These are phyloP conservation scores for Porphyrio hochstetteri DNA, from an alignment of 2,113 vertebrate species.

Conservation along the genomic window DNA sequence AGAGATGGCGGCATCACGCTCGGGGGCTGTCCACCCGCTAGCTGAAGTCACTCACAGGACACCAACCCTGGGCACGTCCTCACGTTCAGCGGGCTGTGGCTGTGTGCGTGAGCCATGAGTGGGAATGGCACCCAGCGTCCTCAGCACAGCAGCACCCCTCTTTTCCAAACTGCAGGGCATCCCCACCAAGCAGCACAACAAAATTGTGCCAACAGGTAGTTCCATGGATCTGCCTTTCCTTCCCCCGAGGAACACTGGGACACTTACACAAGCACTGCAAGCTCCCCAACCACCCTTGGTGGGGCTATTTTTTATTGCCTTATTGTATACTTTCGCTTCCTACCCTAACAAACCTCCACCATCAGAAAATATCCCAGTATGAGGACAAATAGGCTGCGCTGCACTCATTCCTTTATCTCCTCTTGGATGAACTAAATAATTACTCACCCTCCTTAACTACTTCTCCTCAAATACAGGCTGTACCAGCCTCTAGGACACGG, in stretches of 20 bases:
- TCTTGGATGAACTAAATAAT: neutral
- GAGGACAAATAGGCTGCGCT: neutral
- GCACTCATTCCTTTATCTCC: neutral
- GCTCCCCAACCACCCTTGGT: neutral
- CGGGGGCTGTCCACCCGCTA: neutral
- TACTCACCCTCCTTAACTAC: neutral
- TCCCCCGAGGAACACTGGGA: neutral
- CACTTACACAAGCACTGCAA: neutral
- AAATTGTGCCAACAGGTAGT: neutral
- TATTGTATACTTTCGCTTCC: neutral
- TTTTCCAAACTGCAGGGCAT: neutral
- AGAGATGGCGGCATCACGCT: neutral
- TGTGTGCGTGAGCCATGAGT: fast-evolving
- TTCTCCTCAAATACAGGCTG: neutral
- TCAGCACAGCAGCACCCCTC: neutral
- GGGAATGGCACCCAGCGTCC: neutral
- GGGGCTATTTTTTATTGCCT: neutral
- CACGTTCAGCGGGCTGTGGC: neutral
- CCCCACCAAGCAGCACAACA: neutral
- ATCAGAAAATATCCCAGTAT: neutral
- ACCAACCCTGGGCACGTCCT: neutral
- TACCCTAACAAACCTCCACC: neutral
- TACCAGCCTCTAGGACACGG: neutral
- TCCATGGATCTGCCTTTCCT: neutral
- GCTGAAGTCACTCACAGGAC: neutral